phyloP scores from a whole-genome alignment of 2,797 vertebrate genomes.

The Melanotaenia nigrans region DNA sequence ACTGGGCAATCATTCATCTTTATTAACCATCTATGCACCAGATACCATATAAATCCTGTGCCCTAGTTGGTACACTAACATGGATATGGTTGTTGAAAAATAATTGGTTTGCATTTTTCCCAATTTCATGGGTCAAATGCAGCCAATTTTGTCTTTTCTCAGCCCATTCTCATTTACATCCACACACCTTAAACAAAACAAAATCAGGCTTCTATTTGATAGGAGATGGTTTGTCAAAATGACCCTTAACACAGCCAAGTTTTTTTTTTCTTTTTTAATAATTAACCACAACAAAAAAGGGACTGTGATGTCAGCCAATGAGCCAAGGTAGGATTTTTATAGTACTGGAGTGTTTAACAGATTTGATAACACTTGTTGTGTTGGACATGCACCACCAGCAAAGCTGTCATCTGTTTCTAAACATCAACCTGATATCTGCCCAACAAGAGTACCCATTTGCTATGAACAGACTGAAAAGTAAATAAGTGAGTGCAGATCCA shows the following conservation, averaged over 20 bases:
- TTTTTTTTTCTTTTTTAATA: no score
- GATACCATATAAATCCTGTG: no score
- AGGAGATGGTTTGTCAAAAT: neutral
- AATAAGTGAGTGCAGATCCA: neutral
- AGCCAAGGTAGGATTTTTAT: neutral
- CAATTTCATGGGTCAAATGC: neutral
- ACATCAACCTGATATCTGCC: neutral
- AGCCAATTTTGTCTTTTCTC: neutral
- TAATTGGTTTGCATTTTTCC: neutral
- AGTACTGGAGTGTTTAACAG: neutral
- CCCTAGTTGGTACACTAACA: neutral
- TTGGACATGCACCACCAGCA: neutral
- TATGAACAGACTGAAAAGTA: neutral
- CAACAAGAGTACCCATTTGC: neutral
- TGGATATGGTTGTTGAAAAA: neutral
- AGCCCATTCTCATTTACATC: neutral
- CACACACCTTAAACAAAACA: neutral
- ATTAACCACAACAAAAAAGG: neutral
- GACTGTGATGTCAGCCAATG: neutral
- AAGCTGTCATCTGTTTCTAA: neutral
- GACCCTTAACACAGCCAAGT: neutral
- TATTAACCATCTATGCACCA: no score
- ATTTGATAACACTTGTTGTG: neutral
- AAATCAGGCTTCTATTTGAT: neutral
- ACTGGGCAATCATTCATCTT: neutral